These are phyloP conservation scores for Gallinago stenura DNA, from an alignment of 2,797 vertebrate genomes.

Conservation along the genomic window DNA sequence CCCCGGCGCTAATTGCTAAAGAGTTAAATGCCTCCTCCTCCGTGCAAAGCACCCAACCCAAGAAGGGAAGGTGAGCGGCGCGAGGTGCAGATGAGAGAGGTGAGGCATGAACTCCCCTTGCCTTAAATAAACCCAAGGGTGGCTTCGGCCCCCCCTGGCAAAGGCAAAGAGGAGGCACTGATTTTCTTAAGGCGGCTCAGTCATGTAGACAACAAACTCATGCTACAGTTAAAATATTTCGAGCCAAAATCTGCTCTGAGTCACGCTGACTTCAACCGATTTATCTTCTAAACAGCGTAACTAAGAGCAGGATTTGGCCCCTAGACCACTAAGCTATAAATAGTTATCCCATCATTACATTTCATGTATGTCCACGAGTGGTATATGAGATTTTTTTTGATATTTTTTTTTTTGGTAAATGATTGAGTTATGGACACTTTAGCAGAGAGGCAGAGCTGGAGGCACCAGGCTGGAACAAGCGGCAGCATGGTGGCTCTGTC, in stretches of 20 bases:
- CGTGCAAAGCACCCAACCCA: neutral
- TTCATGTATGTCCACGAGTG: rapidly evolving
- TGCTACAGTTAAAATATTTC: constrained; percentile 1
- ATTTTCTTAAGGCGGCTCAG: constrained; percentile 33
- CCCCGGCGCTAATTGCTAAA: constrained; percentile 18
- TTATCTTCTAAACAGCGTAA: neutral
- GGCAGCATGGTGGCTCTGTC: neutral
- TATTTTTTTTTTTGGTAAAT: neutral
- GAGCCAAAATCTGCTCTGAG: constrained; percentile 38
- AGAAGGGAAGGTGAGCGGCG: constrained; percentile 32
- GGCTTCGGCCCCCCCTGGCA: neutral
- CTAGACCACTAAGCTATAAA: neutral
- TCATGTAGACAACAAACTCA: constrained; percentile 56
- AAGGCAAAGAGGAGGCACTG: constrained; percentile 54
- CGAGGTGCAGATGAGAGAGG: neutral
- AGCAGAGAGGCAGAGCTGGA: neutral
- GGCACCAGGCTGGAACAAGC: neutral
- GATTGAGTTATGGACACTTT: neutral
- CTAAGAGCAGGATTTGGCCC: neutral
- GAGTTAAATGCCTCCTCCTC: constrained; percentile 38
- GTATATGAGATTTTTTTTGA: rapidly evolving
- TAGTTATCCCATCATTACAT: neutral
- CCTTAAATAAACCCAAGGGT: constrained; percentile 9
- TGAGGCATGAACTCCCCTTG: neutral
- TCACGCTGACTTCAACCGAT: neutral